Evolutionary conservation across 2,113 vertebrate species (phyloP), one percentile per base, ranked within the genome.

Genomic region (Grammomys dolichurus): DNA sequence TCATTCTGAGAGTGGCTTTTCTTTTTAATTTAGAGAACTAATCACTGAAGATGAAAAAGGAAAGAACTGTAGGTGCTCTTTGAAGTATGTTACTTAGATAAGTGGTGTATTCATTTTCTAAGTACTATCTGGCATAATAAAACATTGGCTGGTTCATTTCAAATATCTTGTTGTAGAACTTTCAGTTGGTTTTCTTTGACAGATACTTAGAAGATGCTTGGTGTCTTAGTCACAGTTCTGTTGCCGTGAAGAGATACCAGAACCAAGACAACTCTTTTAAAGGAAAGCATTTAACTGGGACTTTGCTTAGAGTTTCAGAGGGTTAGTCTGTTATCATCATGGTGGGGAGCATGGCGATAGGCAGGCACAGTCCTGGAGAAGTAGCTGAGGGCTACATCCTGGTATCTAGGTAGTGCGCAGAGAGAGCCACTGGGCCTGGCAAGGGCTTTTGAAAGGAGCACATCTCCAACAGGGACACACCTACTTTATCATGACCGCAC

Each of bases 171-270:
- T 43, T 84, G 36, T 1, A 58, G 80, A 69, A 56, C 20, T 89
- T 86, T 87, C 31, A 40, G 33, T 46, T 51, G 17, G 48, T 92
- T 87, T 95, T 58, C 26, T 92, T 89, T 89, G 73, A 11, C n/a
- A 76, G 19, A 7, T 92, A 89, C 40, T 91, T 77, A 75, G 36
- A 90, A 76, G 17, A 40, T 67, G 22, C 54, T 19, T 84, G 33
- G 26, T 84, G 22, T 28, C 56, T 43, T 82, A 28, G 22, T 60
- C 22, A 60, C 1, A 43, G 48, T 12, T 24, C 36, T 40, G 36
- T 9, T 60, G 36, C 80, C 43, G 36, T 84, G n/a, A 60, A 63
- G 36, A 43, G 56, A 60, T 7, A 40, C 56, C 54, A 81, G 36
- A 20, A 24, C 33, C 11, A 60, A 82, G 54, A 20, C 36, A 58